These are phyloP conservation scores for Toxostoma redivivum DNA, from an alignment of 2,113 vertebrate genomes.

Conservation along the genomic window DNA sequence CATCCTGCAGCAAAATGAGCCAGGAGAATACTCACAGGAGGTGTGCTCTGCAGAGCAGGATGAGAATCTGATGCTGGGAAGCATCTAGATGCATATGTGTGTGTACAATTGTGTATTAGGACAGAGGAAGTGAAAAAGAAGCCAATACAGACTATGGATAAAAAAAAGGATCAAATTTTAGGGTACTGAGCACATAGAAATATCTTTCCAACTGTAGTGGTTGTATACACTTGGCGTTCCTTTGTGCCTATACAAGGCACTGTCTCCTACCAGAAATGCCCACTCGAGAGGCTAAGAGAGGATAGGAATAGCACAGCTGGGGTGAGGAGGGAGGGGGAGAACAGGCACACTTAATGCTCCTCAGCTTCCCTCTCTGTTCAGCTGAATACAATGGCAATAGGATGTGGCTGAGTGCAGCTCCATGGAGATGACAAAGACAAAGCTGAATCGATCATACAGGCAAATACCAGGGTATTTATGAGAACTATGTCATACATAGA, in stretches of 20 bases:
- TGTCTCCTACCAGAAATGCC: not conserved
- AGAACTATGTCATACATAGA: not conserved
- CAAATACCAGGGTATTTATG: not conserved
- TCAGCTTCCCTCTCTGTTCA: not conserved
- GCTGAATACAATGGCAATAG: not conserved
- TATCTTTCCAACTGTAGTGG: not conserved
- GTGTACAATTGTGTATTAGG: not conserved
- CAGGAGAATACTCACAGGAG: not conserved
- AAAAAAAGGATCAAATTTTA: not conserved
- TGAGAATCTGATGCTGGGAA: not conserved
- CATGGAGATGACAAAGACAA: not conserved
- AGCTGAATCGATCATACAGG: not conserved
- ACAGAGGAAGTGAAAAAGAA: not conserved
- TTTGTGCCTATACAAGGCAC: not conserved
- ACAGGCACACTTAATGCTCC: not conserved
- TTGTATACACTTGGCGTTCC: not conserved
- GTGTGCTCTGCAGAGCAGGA: not conserved
- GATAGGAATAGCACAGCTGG: not conserved
- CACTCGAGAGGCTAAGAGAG: not conserved
- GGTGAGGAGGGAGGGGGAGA: not conserved
- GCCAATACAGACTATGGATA: not conserved
- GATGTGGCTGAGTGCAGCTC: not conserved
- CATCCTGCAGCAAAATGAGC: not conserved
- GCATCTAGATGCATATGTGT: fast-evolving
- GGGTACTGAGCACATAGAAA: not conserved